Conservation (phyloP, 1,140 invertebrate genomes). For the Chymomyza costata region DNA sequence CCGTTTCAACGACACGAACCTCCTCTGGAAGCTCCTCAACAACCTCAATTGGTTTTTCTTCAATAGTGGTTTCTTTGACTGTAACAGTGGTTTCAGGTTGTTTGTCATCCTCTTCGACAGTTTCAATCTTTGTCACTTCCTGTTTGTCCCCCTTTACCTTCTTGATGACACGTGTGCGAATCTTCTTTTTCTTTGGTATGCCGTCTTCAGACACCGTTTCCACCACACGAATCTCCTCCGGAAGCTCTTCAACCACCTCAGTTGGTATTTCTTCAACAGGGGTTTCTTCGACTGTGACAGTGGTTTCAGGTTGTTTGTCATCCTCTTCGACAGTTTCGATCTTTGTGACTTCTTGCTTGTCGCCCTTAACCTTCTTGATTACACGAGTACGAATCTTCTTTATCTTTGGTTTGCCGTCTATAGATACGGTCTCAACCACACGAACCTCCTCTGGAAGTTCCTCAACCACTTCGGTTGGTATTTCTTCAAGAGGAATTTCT, state of each 20-base stretch:
- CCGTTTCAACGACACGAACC: conserved; percentile 8
- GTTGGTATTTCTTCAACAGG: conserved; percentile 12
- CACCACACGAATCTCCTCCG: conserved; percentile 17
- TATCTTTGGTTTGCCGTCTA: conserved; percentile 10
- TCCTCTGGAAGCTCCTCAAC: conserved; percentile 23
- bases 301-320: conserved; percentile 61
- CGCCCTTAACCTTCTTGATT: conserved; percentile 57
- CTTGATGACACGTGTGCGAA: conserved; percentile 49
- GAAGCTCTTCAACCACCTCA: conserved; percentile 18
- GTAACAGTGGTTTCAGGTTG: conserved; percentile 56
- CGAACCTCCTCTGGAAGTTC: conserved; percentile 23
- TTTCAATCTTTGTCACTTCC: conserved; percentile 70
- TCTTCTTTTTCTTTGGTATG: conserved; percentile 17
- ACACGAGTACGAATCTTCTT: conserved; percentile 47
- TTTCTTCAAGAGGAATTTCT: conserved; percentile 21
- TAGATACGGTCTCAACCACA: conserved; percentile 4
- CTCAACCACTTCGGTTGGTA: conserved; percentile 15
- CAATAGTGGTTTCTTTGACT: conserved; percentile 28
- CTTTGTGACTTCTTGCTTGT: conserved; percentile 62
- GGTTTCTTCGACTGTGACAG: conserved; percentile 41
- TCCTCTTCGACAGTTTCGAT: conserved; percentile 75
- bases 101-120: conserved; percentile 73
- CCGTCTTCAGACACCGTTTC: conserved; percentile 2
- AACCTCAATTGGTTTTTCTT: conserved; percentile 14
- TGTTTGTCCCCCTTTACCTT: conserved; percentile 61